These are phyloP conservation scores for Oxyscelio sp. DNA, from an alignment of 2,888 invertebrate genomes.

Conservation along the genomic window DNA sequence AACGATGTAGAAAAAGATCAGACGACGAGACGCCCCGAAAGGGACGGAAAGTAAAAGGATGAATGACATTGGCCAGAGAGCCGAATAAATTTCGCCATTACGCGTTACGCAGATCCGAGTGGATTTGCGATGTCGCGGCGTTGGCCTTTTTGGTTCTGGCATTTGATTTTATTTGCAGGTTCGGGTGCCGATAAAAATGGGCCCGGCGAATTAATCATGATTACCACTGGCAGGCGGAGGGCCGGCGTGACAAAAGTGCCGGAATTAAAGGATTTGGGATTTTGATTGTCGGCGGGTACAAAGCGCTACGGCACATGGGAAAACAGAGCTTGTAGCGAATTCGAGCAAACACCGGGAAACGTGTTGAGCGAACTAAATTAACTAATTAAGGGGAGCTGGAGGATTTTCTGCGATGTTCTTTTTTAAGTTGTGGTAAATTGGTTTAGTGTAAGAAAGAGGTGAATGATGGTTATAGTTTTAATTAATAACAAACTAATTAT, in stretches of 20 bases:
- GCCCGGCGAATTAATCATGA: constrained; percentile 39
- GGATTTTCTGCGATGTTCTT: constrained; percentile 1
- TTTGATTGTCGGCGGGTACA: constrained; percentile 51
- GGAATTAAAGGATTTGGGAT: constrained; percentile 56
- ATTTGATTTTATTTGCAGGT: background rate
- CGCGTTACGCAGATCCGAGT: constrained; percentile 16
- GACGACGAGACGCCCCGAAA: constrained; percentile 63
- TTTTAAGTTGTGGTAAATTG: constrained; percentile 1
- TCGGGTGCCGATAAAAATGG: constrained; percentile 18
- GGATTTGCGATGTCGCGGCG: background rate
- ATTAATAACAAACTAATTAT: constrained; percentile 5
- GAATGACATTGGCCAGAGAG: constrained; percentile 57
- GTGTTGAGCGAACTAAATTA: constrained; percentile 34
- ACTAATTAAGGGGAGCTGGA: constrained; percentile 29
- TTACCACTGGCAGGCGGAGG: background rate
- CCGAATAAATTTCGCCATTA: constrained; percentile 55
- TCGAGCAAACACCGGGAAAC: constrained; percentile 24
- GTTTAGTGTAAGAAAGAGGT: constrained; percentile 13
- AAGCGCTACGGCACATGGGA: constrained; percentile 13
- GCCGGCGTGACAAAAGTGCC: constrained; percentile 35
- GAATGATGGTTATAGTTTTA: constrained; percentile 20
- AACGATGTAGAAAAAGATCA: constrained; percentile 72
- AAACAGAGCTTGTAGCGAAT: constrained; percentile 35
- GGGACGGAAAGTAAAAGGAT: constrained; percentile 58
- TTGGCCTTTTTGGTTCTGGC: background rate